Evolutionary conservation across 2,888 invertebrate species (phyloP).

Genomic region (Eutolmus rufibarbis): DNA sequence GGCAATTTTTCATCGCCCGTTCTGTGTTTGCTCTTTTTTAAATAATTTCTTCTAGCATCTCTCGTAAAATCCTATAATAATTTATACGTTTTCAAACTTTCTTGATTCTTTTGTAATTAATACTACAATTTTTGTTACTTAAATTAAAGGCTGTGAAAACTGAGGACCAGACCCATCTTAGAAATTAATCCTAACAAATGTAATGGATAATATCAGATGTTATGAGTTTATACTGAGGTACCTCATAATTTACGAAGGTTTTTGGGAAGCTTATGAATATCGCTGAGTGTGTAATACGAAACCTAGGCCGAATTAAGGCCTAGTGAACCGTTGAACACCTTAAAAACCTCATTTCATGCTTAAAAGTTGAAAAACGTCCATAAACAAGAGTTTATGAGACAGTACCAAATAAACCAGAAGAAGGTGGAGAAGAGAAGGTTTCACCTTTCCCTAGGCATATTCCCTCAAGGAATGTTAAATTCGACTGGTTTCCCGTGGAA

Average conservation of each 20-base stretch:
- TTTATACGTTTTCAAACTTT: too few relatives aligned
- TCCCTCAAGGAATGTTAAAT: not conserved
- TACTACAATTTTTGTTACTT: too few relatives aligned
- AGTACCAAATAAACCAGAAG: not conserved
- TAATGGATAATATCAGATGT: not conserved
- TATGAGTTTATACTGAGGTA: not conserved
- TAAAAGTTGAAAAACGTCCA: not conserved
- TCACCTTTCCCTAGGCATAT: not conserved
- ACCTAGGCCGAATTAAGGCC: not conserved
- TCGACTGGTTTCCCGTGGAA: not conserved
- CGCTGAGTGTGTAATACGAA: not conserved
- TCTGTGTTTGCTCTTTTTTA: too few relatives aligned
- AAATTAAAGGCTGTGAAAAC: not conserved
- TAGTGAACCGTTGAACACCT: not conserved
- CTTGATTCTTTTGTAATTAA: too few relatives aligned
- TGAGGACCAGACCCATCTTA: not conserved
- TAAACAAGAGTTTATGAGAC: not conserved
- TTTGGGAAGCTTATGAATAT: not conserved
- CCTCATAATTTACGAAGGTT: not conserved
- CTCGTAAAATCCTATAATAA: too few relatives aligned
- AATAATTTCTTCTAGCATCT: too few relatives aligned
- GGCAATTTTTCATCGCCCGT: too few relatives aligned
- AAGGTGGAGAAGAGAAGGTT: not conserved
- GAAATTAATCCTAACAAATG: not conserved
- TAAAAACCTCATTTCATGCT: not conserved